Evolutionary conservation across 1,140 invertebrate genomes (phyloP), one percentile per base, ranked within the genome.

Genomic region (Drosophila watanabei): DNA sequence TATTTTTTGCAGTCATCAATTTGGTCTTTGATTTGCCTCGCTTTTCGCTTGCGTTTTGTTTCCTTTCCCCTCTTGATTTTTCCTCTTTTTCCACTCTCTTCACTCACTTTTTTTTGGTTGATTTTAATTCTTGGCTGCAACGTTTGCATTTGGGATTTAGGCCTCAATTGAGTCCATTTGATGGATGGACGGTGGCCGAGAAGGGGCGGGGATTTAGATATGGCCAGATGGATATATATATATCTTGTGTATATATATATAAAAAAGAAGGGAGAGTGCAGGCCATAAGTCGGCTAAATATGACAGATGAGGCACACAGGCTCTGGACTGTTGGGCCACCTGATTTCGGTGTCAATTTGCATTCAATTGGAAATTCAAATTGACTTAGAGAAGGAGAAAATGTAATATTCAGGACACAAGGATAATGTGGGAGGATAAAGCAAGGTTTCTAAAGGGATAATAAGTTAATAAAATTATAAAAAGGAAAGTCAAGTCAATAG

Each of bases 121-220:
- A 60, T 86, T 81, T 86, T 66, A 86, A 88, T 87, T 87, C 76
- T 83, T 87, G 70, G 71, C 62, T 85, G 82, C 83, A 72, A 75
- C 83, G 83, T 80, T 87, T 89, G 85, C 85, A 85, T 84, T 88
- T 88, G 75, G 80, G 78, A 71, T 69, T 66, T 71, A 57, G 68
- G 68, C 68, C 64, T 71, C 58, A 66, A 63, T 63, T 66, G 63
- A 66, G 58, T 32, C 39, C 35, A 35, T 20, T 84, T 88, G 84
- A 88, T 88, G 84, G 85, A 88, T 88, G 80, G 68, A 41, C 48
- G 56, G 39, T n/a, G 32, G 20, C 43, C n/a, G n/a, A 3, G 46
- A 46, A 30, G 61, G 28, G 32, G 71, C 18, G 57, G 56, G 57
- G 56, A 43, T 76, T 66, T 60, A 45, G 64, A 37, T 68, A 68